phyloP scores from a whole-genome alignment of 2,888 invertebrate genomes.

The Sarcophaga carnaria region DNA sequence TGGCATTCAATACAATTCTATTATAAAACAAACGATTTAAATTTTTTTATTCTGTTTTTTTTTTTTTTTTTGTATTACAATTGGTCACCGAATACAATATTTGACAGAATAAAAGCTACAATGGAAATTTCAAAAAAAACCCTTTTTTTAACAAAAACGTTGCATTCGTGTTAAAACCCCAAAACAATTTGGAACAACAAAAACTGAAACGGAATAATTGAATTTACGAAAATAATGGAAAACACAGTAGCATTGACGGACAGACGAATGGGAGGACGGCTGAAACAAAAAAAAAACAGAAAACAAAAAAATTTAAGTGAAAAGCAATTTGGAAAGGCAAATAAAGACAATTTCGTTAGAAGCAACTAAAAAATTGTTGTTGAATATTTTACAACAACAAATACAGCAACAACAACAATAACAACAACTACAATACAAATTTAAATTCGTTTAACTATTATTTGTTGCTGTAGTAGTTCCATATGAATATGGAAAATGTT shows the following conservation, averaged over 20 bases:
- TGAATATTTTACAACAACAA: no score
- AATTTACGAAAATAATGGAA: neutral
- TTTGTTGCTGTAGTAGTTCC: neutral
- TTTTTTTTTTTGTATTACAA: neutral
- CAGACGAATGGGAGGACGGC: neutral
- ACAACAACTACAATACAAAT: no score
- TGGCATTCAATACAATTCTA: neutral
- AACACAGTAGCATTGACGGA: neutral
- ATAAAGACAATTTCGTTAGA: constrained; percentile 11
- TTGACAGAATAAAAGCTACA: neutral
- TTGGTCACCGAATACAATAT: neutral
- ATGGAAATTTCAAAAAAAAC: neutral
- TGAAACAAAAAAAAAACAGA: no score
- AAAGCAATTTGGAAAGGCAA: constrained; percentile 12
- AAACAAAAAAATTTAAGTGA: neutral
- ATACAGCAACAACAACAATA: no score
- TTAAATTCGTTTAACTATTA: neutral
- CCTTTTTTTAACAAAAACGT: neutral
- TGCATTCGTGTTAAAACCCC: neutral
- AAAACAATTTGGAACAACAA: neutral
- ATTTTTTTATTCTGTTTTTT: neutral
- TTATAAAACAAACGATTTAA: neutral
- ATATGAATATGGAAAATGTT: neutral
- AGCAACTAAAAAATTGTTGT: neutral
- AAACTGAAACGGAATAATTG: neutral